Evolutionary conservation across 2,888 invertebrate species (phyloP), one percentile per base, ranked within the genome.

Genomic region (Habrosyne pyritoides): DNA sequence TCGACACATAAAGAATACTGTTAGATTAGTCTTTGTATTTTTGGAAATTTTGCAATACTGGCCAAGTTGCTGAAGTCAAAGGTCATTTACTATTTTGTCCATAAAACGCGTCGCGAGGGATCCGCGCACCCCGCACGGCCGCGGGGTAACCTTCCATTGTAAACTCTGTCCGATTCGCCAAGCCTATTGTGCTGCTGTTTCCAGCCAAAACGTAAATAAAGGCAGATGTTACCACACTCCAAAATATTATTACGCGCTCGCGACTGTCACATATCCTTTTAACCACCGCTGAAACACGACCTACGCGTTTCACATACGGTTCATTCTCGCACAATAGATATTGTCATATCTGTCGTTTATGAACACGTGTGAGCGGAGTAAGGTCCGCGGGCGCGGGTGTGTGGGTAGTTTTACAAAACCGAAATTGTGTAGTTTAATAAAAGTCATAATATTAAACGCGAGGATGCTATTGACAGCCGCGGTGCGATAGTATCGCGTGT

Each of bases 121-220:
- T 61, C 56, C 61, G 59, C 57, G 66, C 66, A 62, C 71, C 69
- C 67, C 42, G 42, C 14, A 64, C 53, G 58, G 54, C 66, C 71
- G 62, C 72, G 67, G 77, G 73, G 68, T 71, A 67, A 69, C 72
- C 77, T 75, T 72, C 75, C 73, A 83, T 86, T 86, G 87, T 86
- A 74, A 75, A 77, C 75, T 73, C 68, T 66, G 85, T 80, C 79
- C 83, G 86, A 87, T 86, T 86, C 86, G 80, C 79, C 79, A 86
- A 86, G 83, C 84, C 89, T 80, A 87, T 91, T 91, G 89, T 89
- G 81, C 83, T 80, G 79, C 83, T 77, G 81, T 85, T 87, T 85
- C 83, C 81, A 89, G 87, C 87, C 89, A 83, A 89, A 91, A 91
- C 90, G 90, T 91, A 91, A 91, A 92, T 92, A 91, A 91, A 91